Conservation (phyloP, 2,797 vertebrate species). For the Typhlichthys eigenmanni region DNA sequence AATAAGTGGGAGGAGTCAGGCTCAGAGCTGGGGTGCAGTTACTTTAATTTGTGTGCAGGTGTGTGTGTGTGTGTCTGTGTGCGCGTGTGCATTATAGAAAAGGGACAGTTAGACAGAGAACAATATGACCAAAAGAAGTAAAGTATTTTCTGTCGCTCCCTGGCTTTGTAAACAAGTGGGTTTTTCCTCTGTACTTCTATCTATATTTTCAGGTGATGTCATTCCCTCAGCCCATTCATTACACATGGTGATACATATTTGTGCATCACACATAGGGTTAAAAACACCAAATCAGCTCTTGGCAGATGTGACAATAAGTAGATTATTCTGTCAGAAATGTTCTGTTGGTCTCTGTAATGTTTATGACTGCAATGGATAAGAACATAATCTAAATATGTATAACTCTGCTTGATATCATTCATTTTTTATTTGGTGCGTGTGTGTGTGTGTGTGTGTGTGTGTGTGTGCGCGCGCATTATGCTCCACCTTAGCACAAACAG, state of each 20-base stretch:
- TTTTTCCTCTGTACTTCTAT: too few species aligned
- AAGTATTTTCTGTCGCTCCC: too few species aligned
- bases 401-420: constrained; percentile 70
- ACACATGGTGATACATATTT: not conserved
- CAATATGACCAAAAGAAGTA: too few species aligned
- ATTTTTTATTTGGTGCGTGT: constrained; percentile 59
- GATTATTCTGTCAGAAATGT: not conserved
- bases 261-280: not conserved
- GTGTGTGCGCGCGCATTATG: constrained; percentile 63
- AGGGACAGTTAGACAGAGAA: too few species aligned
- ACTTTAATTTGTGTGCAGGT: too few species aligned
- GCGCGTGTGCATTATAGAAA: too few species aligned
- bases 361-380: constrained; percentile 12
- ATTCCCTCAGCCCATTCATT: too few species aligned
- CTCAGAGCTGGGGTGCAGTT: too few species aligned
- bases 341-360: not conserved
- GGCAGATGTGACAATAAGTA: not conserved
- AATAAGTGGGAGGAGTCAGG: too few species aligned
- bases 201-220: too few species aligned
- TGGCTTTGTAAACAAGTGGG: too few species aligned
- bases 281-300: not conserved
- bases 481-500: constrained; percentile 74
- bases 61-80: too few species aligned
- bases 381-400: constrained; percentile 71
- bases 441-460: constrained; percentile 38